A percentile compares a stretch with the other conserved stretches of the same genome.
Evolutionary conservation across 2,888 invertebrate genomes (phyloP).

Genomic region (Lepidochitona cinerea): DNA sequence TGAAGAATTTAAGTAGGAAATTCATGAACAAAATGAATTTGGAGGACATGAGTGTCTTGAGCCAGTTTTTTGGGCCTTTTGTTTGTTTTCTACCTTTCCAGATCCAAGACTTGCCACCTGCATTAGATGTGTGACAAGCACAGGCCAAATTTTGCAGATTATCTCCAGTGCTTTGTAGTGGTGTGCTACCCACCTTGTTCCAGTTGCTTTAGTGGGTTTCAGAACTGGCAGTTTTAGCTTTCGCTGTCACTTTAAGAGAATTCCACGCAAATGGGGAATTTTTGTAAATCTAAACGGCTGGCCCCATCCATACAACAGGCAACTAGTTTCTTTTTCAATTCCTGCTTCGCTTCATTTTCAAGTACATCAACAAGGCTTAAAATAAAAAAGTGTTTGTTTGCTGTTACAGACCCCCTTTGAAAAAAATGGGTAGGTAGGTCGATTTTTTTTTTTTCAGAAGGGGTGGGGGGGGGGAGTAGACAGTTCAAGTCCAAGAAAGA

Average conservation of each 20-base stretch:
- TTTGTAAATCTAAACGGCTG: background rate
- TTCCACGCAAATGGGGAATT: background rate
- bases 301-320: background rate
- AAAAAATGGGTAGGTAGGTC: too few relatives aligned
- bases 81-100: background rate
- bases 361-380: too few relatives aligned
- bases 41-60: background rate
- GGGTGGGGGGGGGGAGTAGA: too few relatives aligned
- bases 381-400: too few relatives aligned
- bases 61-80: background rate
- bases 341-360: too few relatives aligned
- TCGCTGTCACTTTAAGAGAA: background rate
- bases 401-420: too few relatives aligned
- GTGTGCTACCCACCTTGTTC: background rate
- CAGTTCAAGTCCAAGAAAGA: too few relatives aligned
- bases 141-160: background rate
- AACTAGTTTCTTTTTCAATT: background rate
- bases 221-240: background rate
- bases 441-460: too few relatives aligned
- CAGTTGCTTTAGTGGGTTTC: background rate
- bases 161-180: background rate
- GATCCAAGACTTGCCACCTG: background rate
- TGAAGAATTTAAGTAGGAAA: background rate
- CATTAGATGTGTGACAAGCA: background rate
- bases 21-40: conserved; percentile 1